phyloP scores from a whole-genome alignment of 1,140 invertebrate species.

The Temnothorax nylanderi region DNA sequence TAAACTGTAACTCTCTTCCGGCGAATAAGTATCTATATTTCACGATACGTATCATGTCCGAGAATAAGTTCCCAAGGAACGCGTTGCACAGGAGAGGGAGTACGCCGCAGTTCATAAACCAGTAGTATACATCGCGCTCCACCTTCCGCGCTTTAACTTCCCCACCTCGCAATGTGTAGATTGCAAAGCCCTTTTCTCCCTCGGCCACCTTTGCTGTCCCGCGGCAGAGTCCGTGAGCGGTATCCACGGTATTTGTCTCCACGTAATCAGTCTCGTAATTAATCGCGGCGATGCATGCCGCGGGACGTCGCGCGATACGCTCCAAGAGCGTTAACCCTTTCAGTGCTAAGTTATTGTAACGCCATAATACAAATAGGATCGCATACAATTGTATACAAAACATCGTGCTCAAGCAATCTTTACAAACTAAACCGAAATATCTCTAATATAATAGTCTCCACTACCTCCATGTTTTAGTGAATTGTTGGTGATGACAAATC shows the following conservation, averaged over 20 bases:
- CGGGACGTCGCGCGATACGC: slow-evolving; percentile 42
- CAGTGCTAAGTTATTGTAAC: slow-evolving; percentile 30
- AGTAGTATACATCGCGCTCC: slow-evolving; percentile 69
- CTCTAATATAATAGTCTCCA: background rate
- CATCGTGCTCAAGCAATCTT: background rate
- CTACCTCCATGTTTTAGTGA: background rate
- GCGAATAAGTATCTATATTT: slow-evolving; percentile 70
- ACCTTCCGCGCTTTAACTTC: slow-evolving; percentile 59
- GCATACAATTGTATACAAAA: background rate
- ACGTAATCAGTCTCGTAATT: slow-evolving; percentile 82
- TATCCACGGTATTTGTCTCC: slow-evolving; percentile 67
- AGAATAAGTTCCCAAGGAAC: slow-evolving; percentile 66
- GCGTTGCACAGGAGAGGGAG: slow-evolving; percentile 25
- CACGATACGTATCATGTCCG: slow-evolving; percentile 64
- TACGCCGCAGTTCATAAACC: slow-evolving; percentile 66
- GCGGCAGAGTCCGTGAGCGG: slow-evolving; percentile 51
- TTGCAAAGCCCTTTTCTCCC: slow-evolving; percentile 69
- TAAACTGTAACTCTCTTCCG: slow-evolving; percentile 69
- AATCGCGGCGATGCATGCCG: slow-evolving; percentile 69
- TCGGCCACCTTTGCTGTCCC: slow-evolving; percentile 67
- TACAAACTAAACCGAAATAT: background rate
- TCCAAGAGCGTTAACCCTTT: slow-evolving; percentile 27
- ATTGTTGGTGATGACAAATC: background rate
- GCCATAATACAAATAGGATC: background rate
- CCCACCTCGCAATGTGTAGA: slow-evolving; percentile 59